Evolutionary conservation across 2,113 vertebrate genomes (phyloP), one percentile per base, ranked within the genome.

Genomic region (Ploceus nigricollis): DNA sequence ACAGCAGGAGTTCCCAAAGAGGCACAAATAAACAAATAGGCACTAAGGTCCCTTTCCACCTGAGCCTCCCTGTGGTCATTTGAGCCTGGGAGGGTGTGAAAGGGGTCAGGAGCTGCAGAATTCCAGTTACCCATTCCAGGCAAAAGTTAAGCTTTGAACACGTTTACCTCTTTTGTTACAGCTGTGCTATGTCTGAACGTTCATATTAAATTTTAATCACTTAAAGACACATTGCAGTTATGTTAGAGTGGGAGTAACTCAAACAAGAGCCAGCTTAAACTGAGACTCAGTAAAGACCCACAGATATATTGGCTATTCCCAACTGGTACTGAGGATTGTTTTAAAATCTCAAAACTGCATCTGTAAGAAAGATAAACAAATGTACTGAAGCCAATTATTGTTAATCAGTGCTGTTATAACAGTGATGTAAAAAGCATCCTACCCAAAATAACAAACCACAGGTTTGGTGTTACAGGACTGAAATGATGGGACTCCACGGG

Each of bases 161-260:
- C 0, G 0, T 84, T 85, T 51, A 71, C 48, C 39, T 87, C 61
- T 81, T 84, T 80, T 1, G 3, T 44, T 89, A 60, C 19, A 90
- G 65, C 84, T 64, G 48, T 85, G 77, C 82, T 35, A 25, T 56
- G 82, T n/a, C 73, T 93, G 94, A 85, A 48, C 0, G 6, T 31
- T 89, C 48, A 15, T 50, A 92, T 93, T 91, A 93, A 93, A 72
- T 64, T 85, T 96, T 94, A 93, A 94, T 91, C 31, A 79, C 40
- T 95, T 95, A 93, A 95, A 94, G 96, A 90, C 65, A 85, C 61
- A 64, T 25, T 72, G 44, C 44, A 35, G 15, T 84, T 91, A 13
- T 1, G 15, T 58, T 71, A 64, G 54, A 69, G 35, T 11, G 9
- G 15, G 31, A 65, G 76, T 27, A 89, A 71, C 35, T 71, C 3